These are phyloP conservation scores for Umimayanthus kanabou DNA, from an alignment of 92 coral and sea anemone species.

Conservation along the genomic window DNA sequence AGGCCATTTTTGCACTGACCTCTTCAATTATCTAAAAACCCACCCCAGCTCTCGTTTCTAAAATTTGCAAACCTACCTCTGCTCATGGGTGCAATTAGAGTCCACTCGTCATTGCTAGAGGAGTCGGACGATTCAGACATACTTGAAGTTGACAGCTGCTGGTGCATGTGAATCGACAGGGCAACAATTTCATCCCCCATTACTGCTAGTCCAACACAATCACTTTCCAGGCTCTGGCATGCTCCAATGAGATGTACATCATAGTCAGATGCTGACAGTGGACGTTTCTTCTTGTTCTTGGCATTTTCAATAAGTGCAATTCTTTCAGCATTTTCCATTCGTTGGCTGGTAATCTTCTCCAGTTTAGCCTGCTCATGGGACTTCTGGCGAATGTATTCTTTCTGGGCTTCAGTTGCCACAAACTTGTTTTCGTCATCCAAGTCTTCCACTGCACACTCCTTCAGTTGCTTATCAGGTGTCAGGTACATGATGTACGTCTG, in stretches of 20 bases:
- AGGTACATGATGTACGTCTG: constrained; percentile 90
- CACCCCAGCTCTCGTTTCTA: background rate
- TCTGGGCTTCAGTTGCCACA: constrained; percentile 93
- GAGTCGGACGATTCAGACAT: constrained; percentile 89
- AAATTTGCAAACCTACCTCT: constrained; percentile 70
- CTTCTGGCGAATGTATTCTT: constrained; percentile 86
- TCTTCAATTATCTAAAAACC: too few relatives aligned
- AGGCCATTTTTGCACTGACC: too few relatives aligned
- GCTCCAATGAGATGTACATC: constrained; percentile 81
- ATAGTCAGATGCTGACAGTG: constrained; percentile 52
- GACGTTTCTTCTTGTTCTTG: constrained; percentile 63
- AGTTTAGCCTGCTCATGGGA: constrained; percentile 77
- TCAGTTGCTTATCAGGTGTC: constrained; percentile 76
- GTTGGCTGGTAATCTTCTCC: constrained; percentile 52
- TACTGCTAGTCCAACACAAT: constrained; percentile 79
- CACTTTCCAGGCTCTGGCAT: constrained; percentile 76
- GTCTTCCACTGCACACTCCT: constrained; percentile 84
- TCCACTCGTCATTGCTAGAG: constrained; percentile 82
- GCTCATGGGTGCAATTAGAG: constrained; percentile 89
- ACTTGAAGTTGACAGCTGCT: constrained; percentile 55
- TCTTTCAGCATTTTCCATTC: constrained; percentile 59
- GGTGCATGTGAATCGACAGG: constrained; percentile 72
- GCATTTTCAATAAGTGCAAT: constrained; percentile 52
- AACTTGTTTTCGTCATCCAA: constrained; percentile 65
- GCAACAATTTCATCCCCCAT: constrained; percentile 83